Conservation (phyloP, 2,888 invertebrate genomes). For the Iphiclides podalirius region DNA sequence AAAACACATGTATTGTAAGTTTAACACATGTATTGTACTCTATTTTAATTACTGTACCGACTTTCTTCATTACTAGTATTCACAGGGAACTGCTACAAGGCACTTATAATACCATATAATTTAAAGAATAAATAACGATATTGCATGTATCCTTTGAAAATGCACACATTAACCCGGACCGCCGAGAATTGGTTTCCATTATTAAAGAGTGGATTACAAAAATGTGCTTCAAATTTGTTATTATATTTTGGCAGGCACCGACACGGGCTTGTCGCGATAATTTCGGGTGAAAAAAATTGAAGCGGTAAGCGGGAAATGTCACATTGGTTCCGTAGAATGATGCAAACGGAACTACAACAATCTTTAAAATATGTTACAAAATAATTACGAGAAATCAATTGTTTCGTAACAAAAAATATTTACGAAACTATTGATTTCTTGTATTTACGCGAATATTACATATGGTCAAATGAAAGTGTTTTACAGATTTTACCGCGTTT, state of each 20-base stretch:
- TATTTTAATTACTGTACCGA: neutral
- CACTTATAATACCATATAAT: neutral
- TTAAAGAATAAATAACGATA: neutral
- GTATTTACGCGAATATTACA: no score
- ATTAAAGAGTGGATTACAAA: neutral
- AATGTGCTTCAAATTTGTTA: neutral
- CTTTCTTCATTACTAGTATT: neutral
- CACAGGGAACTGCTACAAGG: neutral
- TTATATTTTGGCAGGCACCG: neutral
- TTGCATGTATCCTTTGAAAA: neutral
- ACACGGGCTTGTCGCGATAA: neutral
- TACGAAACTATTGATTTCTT: no score
- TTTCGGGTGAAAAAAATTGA: neutral
- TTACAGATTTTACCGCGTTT: no score
- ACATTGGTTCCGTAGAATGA: neutral
- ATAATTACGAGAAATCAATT: no score
- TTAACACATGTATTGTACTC: neutral
- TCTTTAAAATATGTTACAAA: no score
- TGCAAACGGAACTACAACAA: no score
- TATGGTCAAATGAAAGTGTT: no score
- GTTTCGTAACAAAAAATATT: no score
- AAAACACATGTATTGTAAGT: no score
- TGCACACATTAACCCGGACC: neutral
- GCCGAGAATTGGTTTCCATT: neutral
- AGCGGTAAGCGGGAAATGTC: neutral